Evolutionary conservation across 2,113 vertebrate genomes (phyloP).

Genomic region (Rhinoptilus africanus): DNA sequence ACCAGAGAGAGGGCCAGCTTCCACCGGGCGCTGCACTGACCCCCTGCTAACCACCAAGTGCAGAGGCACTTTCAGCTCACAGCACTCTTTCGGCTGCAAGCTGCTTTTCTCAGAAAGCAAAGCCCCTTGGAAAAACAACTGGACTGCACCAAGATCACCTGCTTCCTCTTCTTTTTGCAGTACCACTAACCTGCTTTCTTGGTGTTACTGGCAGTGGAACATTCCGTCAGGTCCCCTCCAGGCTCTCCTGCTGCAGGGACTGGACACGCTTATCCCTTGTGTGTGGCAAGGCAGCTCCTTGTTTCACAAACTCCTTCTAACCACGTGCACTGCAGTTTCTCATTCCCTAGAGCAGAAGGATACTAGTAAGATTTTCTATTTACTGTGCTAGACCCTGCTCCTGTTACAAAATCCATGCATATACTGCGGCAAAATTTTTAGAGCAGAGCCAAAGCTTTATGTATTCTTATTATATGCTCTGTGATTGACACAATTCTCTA

Average conservation of each 20-base stretch:
- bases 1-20: background rate
- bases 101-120: background rate
- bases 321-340: background rate
- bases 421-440: background rate
- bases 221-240: accelerated
- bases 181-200: background rate
- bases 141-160: background rate
- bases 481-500: background rate
- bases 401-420: background rate
- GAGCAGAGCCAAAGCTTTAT: background rate
- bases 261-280: background rate
- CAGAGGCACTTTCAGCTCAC: background rate
- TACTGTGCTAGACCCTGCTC: background rate
- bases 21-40: background rate
- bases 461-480: background rate
- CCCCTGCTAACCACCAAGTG: background rate
- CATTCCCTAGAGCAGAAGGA: background rate
- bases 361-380: background rate
- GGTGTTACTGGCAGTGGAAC: background rate
- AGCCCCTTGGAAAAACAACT: background rate
- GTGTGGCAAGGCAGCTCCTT: background rate
- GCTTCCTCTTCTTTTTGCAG: background rate
- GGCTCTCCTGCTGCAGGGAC: background rate
- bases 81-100: background rate
- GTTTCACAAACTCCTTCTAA: background rate